These are phyloP conservation scores for Patagioenas fasciata DNA, from an alignment of 2,113 vertebrate species.

Conservation along the genomic window DNA sequence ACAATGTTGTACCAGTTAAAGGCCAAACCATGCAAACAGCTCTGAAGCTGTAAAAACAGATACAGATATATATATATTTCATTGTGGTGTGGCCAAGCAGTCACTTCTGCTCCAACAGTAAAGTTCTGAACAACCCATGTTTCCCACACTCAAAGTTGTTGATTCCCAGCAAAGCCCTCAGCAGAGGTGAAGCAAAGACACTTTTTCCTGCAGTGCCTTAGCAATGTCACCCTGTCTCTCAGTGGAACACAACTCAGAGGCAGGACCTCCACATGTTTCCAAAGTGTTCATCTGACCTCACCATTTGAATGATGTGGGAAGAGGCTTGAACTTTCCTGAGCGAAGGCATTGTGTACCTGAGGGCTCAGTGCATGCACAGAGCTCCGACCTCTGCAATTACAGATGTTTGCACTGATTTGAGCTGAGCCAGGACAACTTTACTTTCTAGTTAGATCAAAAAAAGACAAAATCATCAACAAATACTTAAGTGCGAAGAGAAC, in stretches of 20 bases:
- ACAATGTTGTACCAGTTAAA: neutral
- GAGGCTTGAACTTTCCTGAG: neutral
- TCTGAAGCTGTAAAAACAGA: neutral
- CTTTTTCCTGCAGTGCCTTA: neutral
- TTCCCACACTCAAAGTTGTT: neutral
- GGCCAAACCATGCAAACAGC: neutral
- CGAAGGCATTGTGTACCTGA: rapidly evolving
- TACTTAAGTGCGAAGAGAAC: neutral
- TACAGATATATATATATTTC: neutral
- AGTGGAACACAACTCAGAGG: neutral
- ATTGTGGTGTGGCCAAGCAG: neutral
- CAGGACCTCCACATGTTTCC: neutral
- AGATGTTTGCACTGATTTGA: neutral
- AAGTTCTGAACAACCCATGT: neutral
- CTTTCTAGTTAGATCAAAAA: neutral
- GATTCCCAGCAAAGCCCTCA: neutral
- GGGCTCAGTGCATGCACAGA: neutral
- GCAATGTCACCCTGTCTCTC: neutral
- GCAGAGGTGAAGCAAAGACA: neutral
- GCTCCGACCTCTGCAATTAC: neutral
- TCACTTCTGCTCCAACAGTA: neutral
- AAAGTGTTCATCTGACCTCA: neutral
- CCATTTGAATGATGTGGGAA: neutral
- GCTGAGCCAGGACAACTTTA: neutral
- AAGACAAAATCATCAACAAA: neutral